phyloP scores from a whole-genome alignment of 2,888 invertebrate species.

The Rhingia rostrata region DNA sequence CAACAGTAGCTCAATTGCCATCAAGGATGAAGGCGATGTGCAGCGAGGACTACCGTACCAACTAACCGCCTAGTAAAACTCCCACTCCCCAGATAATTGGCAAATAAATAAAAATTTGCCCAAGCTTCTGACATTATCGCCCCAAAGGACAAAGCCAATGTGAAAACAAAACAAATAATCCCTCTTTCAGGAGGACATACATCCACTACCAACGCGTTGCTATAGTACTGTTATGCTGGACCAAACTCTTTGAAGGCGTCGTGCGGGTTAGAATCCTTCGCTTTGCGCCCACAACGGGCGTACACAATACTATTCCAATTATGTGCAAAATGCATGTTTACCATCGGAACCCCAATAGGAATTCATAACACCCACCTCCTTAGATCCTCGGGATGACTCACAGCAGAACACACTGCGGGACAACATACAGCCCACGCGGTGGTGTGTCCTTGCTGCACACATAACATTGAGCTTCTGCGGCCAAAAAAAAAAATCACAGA shows the following conservation, averaged over 20 bases:
- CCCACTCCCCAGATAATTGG: constrained; percentile 12
- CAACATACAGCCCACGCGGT: constrained; percentile 16
- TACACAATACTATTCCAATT: constrained; percentile 37
- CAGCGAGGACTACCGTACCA: background rate
- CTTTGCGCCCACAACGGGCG: background rate
- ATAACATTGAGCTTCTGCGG: constrained; percentile 12
- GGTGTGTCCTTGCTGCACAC: constrained; percentile 10
- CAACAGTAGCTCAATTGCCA: constrained; percentile 18
- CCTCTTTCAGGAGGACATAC: constrained; percentile 10
- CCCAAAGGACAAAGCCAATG: constrained; percentile 23
- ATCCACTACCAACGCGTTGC: constrained; percentile 4
- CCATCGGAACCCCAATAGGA: constrained; percentile 14
- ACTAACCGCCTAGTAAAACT: background rate
- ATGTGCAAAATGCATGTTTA: constrained; percentile 48
- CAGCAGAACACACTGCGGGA: background rate
- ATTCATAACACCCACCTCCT: constrained; percentile 14
- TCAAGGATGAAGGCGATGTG: background rate
- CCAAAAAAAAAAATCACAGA: constrained; percentile 18
- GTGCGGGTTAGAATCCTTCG: background rate
- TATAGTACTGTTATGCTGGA: background rate
- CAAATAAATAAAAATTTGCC: constrained; percentile 35
- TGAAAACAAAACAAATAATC: constrained; percentile 27
- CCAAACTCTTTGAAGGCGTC: constrained; percentile 14
- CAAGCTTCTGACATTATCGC: constrained; percentile 40
- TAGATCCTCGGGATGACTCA: background rate